Conservation (phyloP, 2,797 vertebrate species). For the Anas georgica region DNA sequence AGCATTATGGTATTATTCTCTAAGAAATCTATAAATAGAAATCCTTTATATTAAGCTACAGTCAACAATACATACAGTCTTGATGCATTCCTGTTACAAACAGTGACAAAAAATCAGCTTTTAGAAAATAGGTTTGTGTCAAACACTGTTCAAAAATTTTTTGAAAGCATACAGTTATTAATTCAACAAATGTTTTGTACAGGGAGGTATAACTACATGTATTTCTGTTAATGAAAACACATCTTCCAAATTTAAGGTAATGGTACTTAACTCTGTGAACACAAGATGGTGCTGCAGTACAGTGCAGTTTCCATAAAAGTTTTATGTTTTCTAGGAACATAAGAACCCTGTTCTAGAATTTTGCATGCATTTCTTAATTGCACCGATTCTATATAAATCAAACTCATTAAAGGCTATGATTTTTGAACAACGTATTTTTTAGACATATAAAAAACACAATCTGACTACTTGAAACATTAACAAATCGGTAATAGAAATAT, state of each 20-base stretch:
- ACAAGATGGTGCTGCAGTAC: slow-evolving; percentile 70
- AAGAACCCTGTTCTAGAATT: not conserved
- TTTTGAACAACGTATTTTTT: not conserved
- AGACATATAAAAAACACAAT: not conserved
- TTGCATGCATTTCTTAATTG: not conserved
- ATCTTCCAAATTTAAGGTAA: not conserved
- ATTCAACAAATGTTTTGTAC: not conserved
- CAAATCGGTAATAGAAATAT: not conserved
- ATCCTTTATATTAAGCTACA: not conserved
- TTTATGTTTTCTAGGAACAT: fast-evolving
- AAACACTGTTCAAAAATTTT: not conserved
- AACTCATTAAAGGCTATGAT: not conserved
- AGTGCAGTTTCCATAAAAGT: not conserved
- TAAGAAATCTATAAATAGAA: not conserved
- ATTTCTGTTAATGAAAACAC: not conserved
- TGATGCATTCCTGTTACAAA: not conserved
- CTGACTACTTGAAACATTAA: not conserved
- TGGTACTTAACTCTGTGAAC: slow-evolving; percentile 15
- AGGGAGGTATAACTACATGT: no score
- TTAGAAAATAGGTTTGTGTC: not conserved
- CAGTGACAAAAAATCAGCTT: not conserved
- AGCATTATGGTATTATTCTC: not conserved
- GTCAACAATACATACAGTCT: not conserved
- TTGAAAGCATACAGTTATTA: not conserved
- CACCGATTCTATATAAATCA: not conserved